Base-by-base conservation (phyloP, 2,888 invertebrate species). In the Oscheius sp. region DNA sequence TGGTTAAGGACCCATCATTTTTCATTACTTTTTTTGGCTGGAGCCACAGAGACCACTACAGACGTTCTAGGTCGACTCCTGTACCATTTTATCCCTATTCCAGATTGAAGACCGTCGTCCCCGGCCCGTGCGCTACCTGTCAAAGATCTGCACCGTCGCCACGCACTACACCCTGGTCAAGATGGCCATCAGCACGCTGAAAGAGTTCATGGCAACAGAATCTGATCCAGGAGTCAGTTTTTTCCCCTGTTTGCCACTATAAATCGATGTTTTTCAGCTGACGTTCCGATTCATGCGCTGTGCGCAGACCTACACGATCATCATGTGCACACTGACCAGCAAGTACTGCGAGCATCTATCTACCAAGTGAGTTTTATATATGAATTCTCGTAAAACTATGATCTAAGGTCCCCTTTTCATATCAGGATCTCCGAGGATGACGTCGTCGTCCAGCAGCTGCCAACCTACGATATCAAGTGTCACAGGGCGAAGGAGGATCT, bases 161-260 rank as follows among this genome's bases (percentile, higher is more conserved):
- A 73, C 76, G 9, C 88, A 88, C 65, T 86, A 87, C 58, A 72
- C 78, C 1, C 76, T 88, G 1, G 77, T 84, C 5, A 76, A 81
- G 66, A 71, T 82, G 65, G 77, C 78, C 0, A 42, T 79, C 10
- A 74, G 79, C 3, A 79, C 79, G 10, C 71, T 86, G 3, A 76
- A 79, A 33, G 58, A 79, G 65, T 68, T 82, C 55, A 66, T 74
- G 35, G 2, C 66, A 0, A 11, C 57, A 0, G 73, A 60, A 29
- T 37, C 59, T 2, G 85, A 87, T 70, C 85, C 86, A 11, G 65
- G 62, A 59, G 81, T 84, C 47, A 55, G 21, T 47, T 37, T 60
- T 35, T 21, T 21, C 21, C 29, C 42, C 21, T 50, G 42, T 33
- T 37, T 62, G 33, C 32, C 11, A 5, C 29, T 58, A 21, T 33